Evolutionary conservation across 2,888 invertebrate species (phyloP).

Genomic region (Dryobotodes eremita): DNA sequence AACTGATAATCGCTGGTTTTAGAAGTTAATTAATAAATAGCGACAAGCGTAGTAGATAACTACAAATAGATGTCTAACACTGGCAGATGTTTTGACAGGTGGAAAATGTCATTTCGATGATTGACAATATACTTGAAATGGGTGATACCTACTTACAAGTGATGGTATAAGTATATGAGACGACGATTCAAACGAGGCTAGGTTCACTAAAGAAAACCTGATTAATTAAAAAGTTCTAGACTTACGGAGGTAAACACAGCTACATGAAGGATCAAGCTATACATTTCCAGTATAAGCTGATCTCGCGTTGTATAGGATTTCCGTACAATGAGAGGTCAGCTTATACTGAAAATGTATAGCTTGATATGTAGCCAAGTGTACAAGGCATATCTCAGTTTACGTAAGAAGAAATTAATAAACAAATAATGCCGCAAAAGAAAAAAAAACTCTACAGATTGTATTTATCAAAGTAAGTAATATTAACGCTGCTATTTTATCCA

Average conservation of each 20-base stretch:
- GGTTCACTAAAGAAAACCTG: not conserved
- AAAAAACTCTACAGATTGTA: slow-evolving; percentile 12
- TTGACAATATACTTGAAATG: slow-evolving; percentile 46
- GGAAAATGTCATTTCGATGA: slow-evolving; percentile 38
- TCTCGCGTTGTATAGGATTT: too few species aligned
- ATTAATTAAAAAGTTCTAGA: not conserved
- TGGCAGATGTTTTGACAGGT: slow-evolving; percentile 34
- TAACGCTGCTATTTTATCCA: slow-evolving; percentile 7
- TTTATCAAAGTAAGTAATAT: slow-evolving; percentile 27
- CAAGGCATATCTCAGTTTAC: not conserved
- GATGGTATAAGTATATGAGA: slow-evolving; percentile 56
- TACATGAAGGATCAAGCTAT: too few species aligned
- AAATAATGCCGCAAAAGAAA: slow-evolving; percentile 1
- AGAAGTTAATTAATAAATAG: slow-evolving; percentile 73
- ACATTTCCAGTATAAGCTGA: too few species aligned
- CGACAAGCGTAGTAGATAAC: slow-evolving; percentile 57
- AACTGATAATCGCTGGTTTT: slow-evolving; percentile 69
- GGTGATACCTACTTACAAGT: slow-evolving; percentile 62
- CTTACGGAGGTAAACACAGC: not conserved
- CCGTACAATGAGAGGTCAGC: too few species aligned
- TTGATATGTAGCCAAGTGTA: not conserved
- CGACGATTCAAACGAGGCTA: slow-evolving; percentile 52
- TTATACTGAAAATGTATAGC: too few species aligned
- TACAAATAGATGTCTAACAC: slow-evolving; percentile 43
- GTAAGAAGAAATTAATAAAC: not conserved